Percentiles rank a stretch among this genome's conserved stretches.
These are phyloP conservation scores for Aplysia californica DNA, from an alignment of 1,140 invertebrate genomes.

Conservation along the genomic window DNA sequence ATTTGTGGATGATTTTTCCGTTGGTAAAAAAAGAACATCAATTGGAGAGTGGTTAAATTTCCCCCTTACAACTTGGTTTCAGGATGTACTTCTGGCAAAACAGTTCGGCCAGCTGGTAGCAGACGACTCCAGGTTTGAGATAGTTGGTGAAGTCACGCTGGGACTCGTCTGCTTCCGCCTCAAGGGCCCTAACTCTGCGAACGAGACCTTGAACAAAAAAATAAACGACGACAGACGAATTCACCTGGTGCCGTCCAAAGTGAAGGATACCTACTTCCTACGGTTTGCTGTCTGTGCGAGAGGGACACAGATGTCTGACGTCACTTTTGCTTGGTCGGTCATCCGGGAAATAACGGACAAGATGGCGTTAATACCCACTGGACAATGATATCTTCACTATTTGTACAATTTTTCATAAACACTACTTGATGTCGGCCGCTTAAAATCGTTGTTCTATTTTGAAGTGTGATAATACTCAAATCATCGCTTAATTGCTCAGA, in stretches of 20 bases:
- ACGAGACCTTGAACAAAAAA: constrained; percentile 79
- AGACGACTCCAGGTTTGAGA: constrained; percentile 75
- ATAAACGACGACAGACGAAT: constrained; percentile 84
- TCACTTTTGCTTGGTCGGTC: constrained; percentile 86
- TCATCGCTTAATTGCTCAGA: no score
- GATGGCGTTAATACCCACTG: no score
- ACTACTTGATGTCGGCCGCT: no score
- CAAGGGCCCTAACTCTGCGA: constrained; percentile 79
- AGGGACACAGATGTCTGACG: constrained; percentile 77
- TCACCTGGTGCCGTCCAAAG: constrained; percentile 83
- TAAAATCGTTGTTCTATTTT: no score
- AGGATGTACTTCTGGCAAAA: constrained; percentile 56
- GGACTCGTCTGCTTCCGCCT: constrained; percentile 90
- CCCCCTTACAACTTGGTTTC: no score
- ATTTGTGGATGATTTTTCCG: no score
- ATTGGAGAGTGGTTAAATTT: no score
- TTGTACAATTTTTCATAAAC: no score
- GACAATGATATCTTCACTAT: no score
- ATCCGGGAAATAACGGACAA: constrained; percentile 70
- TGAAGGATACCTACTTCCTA: constrained; percentile 74
- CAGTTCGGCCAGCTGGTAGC: constrained; percentile 59
- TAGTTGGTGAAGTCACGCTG: constrained; percentile 78
- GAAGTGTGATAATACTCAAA: no score
- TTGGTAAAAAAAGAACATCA: no score
- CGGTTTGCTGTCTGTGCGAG: constrained; percentile 87